Percentiles rank a stretch among this genome's conserved stretches.
These are phyloP conservation scores for Todus mexicanus DNA, from an alignment of 2,797 vertebrate genomes.

Conservation along the genomic window DNA sequence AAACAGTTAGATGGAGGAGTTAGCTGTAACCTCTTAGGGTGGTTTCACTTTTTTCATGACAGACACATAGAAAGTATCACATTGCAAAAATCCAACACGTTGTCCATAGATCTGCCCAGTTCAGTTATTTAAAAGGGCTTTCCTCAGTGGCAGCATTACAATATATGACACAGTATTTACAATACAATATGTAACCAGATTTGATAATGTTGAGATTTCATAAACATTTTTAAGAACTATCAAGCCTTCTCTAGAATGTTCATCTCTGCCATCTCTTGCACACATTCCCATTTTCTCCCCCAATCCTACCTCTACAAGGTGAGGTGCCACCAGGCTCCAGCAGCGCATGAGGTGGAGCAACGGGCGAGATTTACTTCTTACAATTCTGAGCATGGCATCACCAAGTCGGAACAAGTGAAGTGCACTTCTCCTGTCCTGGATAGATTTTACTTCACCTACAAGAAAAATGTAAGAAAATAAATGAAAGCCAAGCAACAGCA, in stretches of 20 bases:
- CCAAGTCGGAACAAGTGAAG: conserved; percentile 95
- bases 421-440: conserved; percentile 84
- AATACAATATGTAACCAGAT: not conserved
- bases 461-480: not conserved
- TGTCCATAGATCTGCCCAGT: not conserved
- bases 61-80: not conserved
- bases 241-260: not conserved
- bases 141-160: not conserved
- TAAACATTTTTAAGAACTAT: not conserved
- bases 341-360: conserved; percentile 92
- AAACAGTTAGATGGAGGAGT: not conserved
- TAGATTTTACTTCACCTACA: conserved; percentile 90
- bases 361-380: conserved; percentile 85
- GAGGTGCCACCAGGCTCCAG: conserved; percentile 94
- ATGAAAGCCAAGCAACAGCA: not conserved
- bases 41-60: not conserved
- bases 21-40: not conserved
- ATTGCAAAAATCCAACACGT: not conserved
- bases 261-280: not conserved
- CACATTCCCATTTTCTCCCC: not conserved
- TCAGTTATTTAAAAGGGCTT: not conserved
- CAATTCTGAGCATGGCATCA: conserved; percentile 90
- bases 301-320: conserved; percentile 87
- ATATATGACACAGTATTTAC: not conserved
- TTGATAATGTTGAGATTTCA: not conserved